phyloP scores from a whole-genome alignment of 2,888 invertebrate genomes.

The Pandemis corylana region DNA sequence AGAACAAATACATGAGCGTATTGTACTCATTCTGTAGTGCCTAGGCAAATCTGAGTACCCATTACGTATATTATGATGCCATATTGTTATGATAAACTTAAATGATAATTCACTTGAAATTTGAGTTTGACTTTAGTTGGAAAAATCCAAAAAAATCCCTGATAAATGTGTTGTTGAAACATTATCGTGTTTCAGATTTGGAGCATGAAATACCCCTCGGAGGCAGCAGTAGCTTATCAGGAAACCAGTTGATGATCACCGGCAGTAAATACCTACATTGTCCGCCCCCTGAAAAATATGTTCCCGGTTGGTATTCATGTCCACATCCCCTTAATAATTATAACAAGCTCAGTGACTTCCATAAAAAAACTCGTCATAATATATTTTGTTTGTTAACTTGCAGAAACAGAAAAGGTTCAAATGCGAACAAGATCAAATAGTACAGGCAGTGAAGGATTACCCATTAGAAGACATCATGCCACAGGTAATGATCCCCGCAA shows the following conservation, averaged over 20 bases:
- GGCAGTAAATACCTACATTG: slow-evolving; percentile 93
- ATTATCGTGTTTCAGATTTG: slow-evolving; percentile 66
- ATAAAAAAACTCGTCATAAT: neutral
- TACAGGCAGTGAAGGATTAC: slow-evolving; percentile 84
- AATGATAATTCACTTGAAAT: too few relatives aligned
- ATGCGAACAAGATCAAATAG: slow-evolving; percentile 84
- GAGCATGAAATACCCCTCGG: slow-evolving; percentile 76
- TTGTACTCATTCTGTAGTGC: neutral
- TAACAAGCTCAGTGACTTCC: neutral
- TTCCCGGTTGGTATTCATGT: slow-evolving; percentile 65
- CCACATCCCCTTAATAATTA: neutral
- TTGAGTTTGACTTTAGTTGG: too few relatives aligned
- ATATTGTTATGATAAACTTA: too few relatives aligned
- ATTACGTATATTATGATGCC: neutral
- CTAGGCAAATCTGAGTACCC: neutral
- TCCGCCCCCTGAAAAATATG: slow-evolving; percentile 88
- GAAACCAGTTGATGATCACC: slow-evolving; percentile 90
- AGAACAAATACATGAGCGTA: neutral
- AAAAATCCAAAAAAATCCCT: too few relatives aligned
- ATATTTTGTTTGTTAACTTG: slow-evolving; percentile 47
- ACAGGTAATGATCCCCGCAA: slow-evolving; percentile 63
- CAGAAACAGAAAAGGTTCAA: slow-evolving; percentile 83
- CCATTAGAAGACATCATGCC: slow-evolving; percentile 85
- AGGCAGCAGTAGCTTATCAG: slow-evolving; percentile 85
- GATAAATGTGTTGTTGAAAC: too few relatives aligned